Conservation (phyloP, 1,140 invertebrate species). For the Portunus trituberculatus region DNA sequence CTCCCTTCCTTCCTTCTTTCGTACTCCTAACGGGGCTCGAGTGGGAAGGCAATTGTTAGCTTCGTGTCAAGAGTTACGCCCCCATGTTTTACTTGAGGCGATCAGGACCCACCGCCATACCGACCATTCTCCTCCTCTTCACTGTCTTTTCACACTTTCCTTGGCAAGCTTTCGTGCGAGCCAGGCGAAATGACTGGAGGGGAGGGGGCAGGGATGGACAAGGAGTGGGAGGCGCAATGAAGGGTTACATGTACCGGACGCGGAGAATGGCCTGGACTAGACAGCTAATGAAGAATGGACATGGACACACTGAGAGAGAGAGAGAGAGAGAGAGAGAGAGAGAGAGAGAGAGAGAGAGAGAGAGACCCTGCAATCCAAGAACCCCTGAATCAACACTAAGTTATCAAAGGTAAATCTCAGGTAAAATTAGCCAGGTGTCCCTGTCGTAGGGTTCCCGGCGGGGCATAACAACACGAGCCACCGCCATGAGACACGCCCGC, state of each 20-base stretch:
- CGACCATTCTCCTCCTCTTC: background rate
- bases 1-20: too few relatives aligned
- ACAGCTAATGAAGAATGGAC: background rate
- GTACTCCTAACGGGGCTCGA: too few relatives aligned
- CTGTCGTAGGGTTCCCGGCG: background rate
- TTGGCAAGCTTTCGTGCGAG: background rate
- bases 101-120: background rate
- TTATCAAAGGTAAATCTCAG: constrained; percentile 14
- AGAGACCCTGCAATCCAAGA: background rate
- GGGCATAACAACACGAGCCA: background rate
- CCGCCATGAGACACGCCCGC: too few relatives aligned
- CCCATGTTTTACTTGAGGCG: background rate
- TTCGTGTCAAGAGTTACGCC: background rate
- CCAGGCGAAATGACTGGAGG: background rate
- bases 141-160: background rate
- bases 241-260: background rate
- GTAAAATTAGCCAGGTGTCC: constrained; percentile 18
- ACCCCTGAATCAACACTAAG: background rate
- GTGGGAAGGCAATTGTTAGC: background rate
- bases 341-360: background rate
- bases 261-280: background rate
- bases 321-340: background rate
- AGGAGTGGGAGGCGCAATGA: background rate
- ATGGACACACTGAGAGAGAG: background rate
- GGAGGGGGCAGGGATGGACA: background rate